Conservation (phyloP, 2,113 vertebrate species). For the Clarias batrachus region DNA sequence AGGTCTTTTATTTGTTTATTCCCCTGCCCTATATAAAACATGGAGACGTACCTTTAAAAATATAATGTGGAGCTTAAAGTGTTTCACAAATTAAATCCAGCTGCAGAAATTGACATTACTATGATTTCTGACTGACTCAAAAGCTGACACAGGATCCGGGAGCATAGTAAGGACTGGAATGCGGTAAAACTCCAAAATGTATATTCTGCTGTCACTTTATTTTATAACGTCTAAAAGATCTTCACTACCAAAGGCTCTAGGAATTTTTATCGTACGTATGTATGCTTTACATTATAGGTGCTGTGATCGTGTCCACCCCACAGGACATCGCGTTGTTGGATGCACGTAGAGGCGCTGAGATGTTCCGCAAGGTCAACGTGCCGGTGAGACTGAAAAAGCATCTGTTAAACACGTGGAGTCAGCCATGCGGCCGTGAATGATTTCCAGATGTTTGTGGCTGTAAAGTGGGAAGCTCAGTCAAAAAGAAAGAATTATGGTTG, state of each 20-base stretch:
- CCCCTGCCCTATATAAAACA: background rate
- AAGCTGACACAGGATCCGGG: background rate
- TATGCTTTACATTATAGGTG: conserved; percentile 73
- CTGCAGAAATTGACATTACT: background rate
- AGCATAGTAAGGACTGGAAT: background rate
- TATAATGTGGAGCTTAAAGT: background rate
- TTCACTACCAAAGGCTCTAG: background rate
- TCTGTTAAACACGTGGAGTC: background rate
- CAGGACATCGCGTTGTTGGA: conserved; percentile 93
- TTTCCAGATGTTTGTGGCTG: conserved; percentile 22
- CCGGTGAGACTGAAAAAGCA: conserved; percentile 77
- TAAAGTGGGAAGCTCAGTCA: background rate
- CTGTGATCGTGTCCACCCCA: conserved; percentile 92
- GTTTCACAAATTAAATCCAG: background rate
- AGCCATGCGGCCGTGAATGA: background rate
- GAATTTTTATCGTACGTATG: background rate
- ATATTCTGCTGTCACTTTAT: background rate
- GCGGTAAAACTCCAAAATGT: background rate
- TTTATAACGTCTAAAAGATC: background rate
- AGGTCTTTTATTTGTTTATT: background rate
- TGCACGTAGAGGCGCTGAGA: conserved; percentile 88
- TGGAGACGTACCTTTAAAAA: background rate
- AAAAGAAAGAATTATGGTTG: background rate
- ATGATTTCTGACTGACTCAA: conserved; percentile 9
- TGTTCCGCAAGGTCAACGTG: conserved; percentile 93